These are phyloP conservation scores for Pachyuromys duprasi DNA, from an alignment of 2,797 vertebrate genomes.

Conservation along the genomic window DNA sequence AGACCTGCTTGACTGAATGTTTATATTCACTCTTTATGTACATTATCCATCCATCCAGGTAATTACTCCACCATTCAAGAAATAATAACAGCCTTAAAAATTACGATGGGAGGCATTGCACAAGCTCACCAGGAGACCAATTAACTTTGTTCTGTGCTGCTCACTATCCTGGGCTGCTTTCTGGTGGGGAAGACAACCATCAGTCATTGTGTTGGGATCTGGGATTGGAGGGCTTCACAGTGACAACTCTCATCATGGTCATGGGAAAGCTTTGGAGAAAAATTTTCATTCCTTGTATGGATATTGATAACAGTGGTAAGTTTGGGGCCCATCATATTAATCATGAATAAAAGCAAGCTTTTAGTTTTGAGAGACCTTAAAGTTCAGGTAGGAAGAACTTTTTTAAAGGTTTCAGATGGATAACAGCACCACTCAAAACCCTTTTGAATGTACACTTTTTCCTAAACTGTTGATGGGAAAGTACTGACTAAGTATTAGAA, in stretches of 20 bases:
- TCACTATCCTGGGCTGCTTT: background rate
- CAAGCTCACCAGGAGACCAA: background rate
- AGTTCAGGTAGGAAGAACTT: conserved; percentile 39
- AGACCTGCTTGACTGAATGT: background rate
- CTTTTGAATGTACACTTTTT: background rate
- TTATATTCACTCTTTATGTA: background rate
- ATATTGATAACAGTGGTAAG: conserved; percentile 17
- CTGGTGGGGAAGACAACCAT: background rate
- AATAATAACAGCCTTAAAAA: background rate
- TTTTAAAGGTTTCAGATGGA: background rate
- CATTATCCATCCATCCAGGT: background rate
- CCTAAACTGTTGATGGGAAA: background rate
- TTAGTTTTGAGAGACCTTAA: conserved; percentile 42
- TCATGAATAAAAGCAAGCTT: conserved; percentile 34
- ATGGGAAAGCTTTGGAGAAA: background rate
- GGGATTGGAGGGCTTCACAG: background rate
- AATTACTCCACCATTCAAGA: background rate
- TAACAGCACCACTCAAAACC: background rate
- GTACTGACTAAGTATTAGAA: background rate
- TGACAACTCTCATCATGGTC: background rate
- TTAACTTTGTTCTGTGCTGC: background rate
- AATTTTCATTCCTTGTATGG: conserved; percentile 49
- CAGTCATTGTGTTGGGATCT: background rate
- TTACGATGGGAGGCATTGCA: background rate
- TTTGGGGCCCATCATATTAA: background rate